Evolutionary conservation across 2,113 vertebrate genomes (phyloP).

Genomic region (Chitala chitala): DNA sequence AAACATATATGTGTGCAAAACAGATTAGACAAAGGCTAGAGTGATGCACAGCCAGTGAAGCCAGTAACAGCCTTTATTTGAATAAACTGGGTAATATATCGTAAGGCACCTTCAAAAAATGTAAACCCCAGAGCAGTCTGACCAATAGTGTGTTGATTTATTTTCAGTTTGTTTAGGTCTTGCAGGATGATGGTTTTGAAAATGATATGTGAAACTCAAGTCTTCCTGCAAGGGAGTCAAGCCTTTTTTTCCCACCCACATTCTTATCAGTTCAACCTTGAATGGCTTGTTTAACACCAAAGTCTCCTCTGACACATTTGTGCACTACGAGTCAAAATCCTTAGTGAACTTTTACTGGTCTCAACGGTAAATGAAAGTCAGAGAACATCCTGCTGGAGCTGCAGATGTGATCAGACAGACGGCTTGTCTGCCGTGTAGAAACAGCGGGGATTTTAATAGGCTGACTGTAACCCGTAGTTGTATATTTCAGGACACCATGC

Average conservation of each 20-base stretch:
- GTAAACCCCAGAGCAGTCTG: slow-evolving; percentile 37
- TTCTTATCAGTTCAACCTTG: not conserved
- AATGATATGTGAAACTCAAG: slow-evolving; percentile 46
- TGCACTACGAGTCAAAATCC: not conserved
- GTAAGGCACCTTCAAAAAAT: slow-evolving; percentile 35
- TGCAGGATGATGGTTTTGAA: slow-evolving; percentile 53
- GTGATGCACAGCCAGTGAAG: not conserved
- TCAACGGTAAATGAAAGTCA: not conserved
- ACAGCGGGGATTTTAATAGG: slow-evolving; percentile 6
- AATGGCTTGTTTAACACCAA: not conserved
- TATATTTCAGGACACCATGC: slow-evolving; percentile 8
- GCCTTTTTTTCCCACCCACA: not conserved
- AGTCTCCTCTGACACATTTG: not conserved
- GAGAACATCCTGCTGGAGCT: not conserved
- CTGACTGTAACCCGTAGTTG: not conserved
- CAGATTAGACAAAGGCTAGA: not conserved
- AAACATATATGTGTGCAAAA: not conserved
- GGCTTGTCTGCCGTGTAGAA: slow-evolving; percentile 4
- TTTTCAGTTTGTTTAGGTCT: slow-evolving; percentile 54
- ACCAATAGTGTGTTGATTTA: slow-evolving; percentile 47
- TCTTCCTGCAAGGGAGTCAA: not conserved
- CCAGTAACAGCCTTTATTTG: not conserved
- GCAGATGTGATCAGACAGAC: not conserved
- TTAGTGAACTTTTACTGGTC: too few relatives aligned
- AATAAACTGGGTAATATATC: not conserved